Evolutionary conservation across 1,140 invertebrate genomes (phyloP), one percentile per base, ranked within the genome.

Genomic region (Drosophila tristis): DNA sequence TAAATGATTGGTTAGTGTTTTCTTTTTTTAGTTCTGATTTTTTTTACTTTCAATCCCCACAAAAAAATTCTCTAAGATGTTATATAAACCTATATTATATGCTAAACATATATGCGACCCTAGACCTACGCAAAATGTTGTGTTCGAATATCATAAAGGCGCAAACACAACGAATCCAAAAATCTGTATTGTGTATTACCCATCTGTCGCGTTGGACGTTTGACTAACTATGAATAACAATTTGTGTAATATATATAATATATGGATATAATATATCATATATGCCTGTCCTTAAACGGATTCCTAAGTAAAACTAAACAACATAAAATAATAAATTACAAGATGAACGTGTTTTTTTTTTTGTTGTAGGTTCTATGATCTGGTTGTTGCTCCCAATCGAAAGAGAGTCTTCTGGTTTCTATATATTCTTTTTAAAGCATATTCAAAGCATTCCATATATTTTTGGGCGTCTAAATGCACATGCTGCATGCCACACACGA

Each of bases 371-470:
- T 39, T 39, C 35, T 39, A 39, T 13, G 35, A 39, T 39, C 35
- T 39, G 35, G 35, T 39, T 39, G 11, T 13, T 39, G 35, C 35
- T 39, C 35, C 11, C 35, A 39, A 13, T 78, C 68, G 71, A 78
- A 75, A 60, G 35, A 78, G 49, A 72, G 58, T 39, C 58, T 54
- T 62, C 39, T 56, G 55, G 56, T 77, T 53, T 49, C 57, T 68
- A 31, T 64, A 49, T 54, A 47, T 57, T 49, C 35, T 48, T 64
- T 72, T 90, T 87, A 82, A 90, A 90, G 79, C 87, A 90, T 90
- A 87, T 82, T 90, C 81, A 90, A 90, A 90, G 86, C 86, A 91
- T 90, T 74, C 67, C 43, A 86, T 80, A 78, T 60, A 73, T 78
- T 72, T 51, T 66, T 60, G 57, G 55, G 48, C 58, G 62, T 68